Base-by-base conservation (phyloP, 2,113 vertebrate genomes). In the Tragulus kanchil region DNA sequence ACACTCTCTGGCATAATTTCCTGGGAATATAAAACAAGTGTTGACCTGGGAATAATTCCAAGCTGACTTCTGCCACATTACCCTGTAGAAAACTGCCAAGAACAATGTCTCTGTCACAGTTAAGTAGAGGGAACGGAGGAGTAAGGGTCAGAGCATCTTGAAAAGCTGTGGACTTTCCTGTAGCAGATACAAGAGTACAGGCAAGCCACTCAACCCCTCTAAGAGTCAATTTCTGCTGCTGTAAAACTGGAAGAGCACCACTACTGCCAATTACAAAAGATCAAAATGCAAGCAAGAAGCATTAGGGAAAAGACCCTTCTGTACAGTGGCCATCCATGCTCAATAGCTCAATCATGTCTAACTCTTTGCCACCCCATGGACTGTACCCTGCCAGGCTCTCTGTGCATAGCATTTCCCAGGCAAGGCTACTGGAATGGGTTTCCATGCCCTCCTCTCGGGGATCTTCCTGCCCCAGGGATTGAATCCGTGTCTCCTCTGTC, bases 401-500 rank as follows among this genome's bases (percentile, higher is more conserved):
- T 45, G 69, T 11, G 4, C 69, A 45, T 73, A 36, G 36, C 10
- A 13, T 45, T 73, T 36, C 25, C 69, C 36, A 73, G 36, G 69
- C 69, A 73, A 73, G 69, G 45, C 42, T 13, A 73, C 69, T 13
- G 19, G 69, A 73, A 36, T 45, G 12, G 36, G 36, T 36, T 36
- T 36, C 36, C 36, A 36, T 25, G 12, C 45, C 69, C 69, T 73
- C 42, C 21, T 45, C 69, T 11, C 23, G 69, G 69, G 3, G 21
- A 25, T 73, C 42, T 73, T 73, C 21, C 69, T 73, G 69, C 42
- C 42, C 11, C 69, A 73, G 42, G 11, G 21, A 73, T 25, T 73
- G 69, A 73, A 73, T 1, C 21, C 1, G 0, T 42, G 45, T 73
- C 0, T 73, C 42, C 21, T 1, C 0, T 42, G 45, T 73, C 0